Conservation (phyloP, 2,888 invertebrate species). For the Cephus nigrinus region DNA sequence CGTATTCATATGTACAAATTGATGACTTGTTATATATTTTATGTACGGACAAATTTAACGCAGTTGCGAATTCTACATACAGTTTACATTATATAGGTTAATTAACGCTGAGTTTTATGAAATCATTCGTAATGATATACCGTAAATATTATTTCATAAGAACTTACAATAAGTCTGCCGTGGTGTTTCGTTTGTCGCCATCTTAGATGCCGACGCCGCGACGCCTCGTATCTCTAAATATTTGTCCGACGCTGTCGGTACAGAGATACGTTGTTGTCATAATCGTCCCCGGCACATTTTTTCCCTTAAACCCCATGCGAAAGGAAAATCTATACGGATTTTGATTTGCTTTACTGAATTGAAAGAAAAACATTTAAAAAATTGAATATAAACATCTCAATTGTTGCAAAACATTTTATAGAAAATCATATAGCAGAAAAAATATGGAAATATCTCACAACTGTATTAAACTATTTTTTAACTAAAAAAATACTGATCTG, state of each 20-base stretch:
- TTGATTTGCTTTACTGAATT: neutral
- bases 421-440: neutral
- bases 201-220: conserved; percentile 10
- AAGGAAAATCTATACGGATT: neutral
- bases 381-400: neutral
- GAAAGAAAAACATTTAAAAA: neutral
- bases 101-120: neutral
- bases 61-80: neutral
- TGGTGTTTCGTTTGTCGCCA: neutral
- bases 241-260: conserved; percentile 15
- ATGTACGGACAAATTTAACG: neutral
- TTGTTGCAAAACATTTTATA: neutral
- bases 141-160: neutral
- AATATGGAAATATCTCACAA: neutral
- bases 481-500: neutral
- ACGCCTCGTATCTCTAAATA: conserved; percentile 20
- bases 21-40: neutral
- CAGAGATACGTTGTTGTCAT: conserved; percentile 11
- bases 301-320: neutral
- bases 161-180: neutral
- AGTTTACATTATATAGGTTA: neutral
- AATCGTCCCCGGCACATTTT: neutral
- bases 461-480: neutral
- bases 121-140: neutral
- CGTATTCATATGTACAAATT: neutral